Conservation (phyloP, 2,888 invertebrate genomes). For the Dinocampus coccinellae region DNA sequence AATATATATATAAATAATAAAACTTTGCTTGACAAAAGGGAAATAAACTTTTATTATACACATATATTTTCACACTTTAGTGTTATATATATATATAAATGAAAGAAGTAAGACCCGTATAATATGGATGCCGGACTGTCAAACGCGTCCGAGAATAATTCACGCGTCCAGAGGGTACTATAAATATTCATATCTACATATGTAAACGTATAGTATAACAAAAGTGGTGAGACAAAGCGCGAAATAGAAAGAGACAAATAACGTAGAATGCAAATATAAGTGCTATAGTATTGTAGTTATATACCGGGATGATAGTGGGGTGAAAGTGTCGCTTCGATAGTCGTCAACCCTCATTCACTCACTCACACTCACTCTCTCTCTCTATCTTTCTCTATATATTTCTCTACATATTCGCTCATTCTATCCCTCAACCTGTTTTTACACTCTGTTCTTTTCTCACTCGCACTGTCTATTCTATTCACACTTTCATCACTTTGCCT, state of each 20-base stretch:
- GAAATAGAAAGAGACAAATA: neutral
- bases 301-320: neutral
- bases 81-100: neutral
- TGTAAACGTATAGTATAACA: neutral
- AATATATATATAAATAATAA: neutral
- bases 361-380: neutral
- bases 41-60: neutral
- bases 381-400: neutral
- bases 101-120: neutral
- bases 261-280: neutral
- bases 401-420: neutral
- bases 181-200: conserved; percentile 1
- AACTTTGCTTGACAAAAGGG: neutral
- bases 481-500: neutral
- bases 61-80: neutral
- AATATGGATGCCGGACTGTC: neutral
- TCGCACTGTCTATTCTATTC: too few species aligned
- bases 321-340: conserved; percentile 14
- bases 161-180: conserved; percentile 10
- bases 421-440: too few species aligned
- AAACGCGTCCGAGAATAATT: conserved; percentile 3
- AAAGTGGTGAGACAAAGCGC: neutral
- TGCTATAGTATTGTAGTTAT: conserved; percentile 1
- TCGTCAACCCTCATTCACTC: neutral
- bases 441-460: too few species aligned